phyloP scores from a whole-genome alignment of 2,888 invertebrate species.

The Meiosimyza decipiens region DNA sequence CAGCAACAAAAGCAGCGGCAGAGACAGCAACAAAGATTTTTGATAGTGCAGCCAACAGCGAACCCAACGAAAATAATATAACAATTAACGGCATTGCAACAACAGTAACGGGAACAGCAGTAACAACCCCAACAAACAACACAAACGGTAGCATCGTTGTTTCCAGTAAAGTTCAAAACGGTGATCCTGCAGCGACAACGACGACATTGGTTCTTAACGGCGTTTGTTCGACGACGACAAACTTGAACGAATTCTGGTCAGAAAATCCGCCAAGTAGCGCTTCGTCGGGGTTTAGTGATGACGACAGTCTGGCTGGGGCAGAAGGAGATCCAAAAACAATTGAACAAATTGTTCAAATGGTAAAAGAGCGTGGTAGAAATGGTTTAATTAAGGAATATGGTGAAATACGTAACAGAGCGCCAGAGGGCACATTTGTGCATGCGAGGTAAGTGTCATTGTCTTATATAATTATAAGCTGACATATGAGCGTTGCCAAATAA shows the following conservation, averaged over 20 bases:
- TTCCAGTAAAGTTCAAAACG: constrained; percentile 35
- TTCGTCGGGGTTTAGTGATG: constrained; percentile 89
- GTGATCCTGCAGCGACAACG: constrained; percentile 16
- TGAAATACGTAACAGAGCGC: constrained; percentile 85
- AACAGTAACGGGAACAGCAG: constrained; percentile 34
- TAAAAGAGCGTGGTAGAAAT: constrained; percentile 77
- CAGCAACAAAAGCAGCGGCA: constrained; percentile 51
- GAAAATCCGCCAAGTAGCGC: constrained; percentile 78
- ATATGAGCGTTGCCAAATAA: background rate
- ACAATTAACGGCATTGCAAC: constrained; percentile 43
- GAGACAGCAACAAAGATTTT: constrained; percentile 47
- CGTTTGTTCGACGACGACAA: constrained; percentile 40
- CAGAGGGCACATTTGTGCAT: constrained; percentile 87
- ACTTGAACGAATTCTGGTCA: constrained; percentile 65
- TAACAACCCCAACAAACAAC: constrained; percentile 39
- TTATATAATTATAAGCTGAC: background rate
- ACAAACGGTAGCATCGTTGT: constrained; percentile 34
- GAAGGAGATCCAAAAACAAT: constrained; percentile 77
- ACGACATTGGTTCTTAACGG: constrained; percentile 40
- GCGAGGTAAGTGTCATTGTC: constrained; percentile 75
- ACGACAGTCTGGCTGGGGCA: constrained; percentile 84
- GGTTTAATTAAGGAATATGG: constrained; percentile 90
- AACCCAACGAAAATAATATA: constrained; percentile 61
- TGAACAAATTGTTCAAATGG: constrained; percentile 73
- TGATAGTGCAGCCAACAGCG: constrained; percentile 37